A percentile compares a stretch with the other conserved stretches of the same genome.
Conservation (phyloP, 92 coral and sea anemone genomes). For the Phenganax marumi region DNA sequence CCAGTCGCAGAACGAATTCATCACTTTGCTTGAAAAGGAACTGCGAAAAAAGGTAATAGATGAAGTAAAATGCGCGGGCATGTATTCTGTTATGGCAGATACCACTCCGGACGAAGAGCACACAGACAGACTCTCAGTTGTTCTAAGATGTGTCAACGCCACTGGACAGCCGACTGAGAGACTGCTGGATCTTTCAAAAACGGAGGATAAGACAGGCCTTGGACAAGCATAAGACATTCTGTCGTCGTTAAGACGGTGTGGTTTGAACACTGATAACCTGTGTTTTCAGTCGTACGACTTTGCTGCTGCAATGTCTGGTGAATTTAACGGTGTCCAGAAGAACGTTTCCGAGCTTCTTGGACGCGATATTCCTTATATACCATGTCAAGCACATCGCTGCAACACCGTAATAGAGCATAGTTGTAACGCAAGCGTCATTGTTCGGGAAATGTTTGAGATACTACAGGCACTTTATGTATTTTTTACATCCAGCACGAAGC, state of each 20-base stretch:
- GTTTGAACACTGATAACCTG: constrained; percentile 18
- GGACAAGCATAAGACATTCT: constrained; percentile 30
- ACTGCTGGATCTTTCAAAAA: constrained; percentile 24
- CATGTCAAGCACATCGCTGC: constrained; percentile 32
- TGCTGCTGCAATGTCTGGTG: constrained; percentile 37
- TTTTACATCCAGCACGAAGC: constrained; percentile 34
- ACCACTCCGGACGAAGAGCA: constrained; percentile 30
- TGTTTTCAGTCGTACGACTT: constrained; percentile 34
- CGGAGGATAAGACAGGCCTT: constrained; percentile 31
- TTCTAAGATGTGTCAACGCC: constrained; percentile 27
- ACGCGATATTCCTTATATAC: constrained; percentile 30
- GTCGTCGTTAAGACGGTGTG: not conserved
- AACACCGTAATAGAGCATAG: constrained; percentile 30
- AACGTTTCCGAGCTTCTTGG: constrained; percentile 26
- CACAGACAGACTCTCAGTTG: constrained; percentile 29
- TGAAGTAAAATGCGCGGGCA: constrained; percentile 20
- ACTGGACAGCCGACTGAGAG: constrained; percentile 32
- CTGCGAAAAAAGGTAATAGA: constrained; percentile 26
- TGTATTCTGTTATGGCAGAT: constrained; percentile 30
- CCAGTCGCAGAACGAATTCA: constrained; percentile 30
- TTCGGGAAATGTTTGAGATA: constrained; percentile 28
- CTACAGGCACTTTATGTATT: constrained; percentile 40
- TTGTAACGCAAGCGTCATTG: constrained; percentile 22
- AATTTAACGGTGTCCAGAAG: constrained; percentile 32
- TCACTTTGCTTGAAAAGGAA: constrained; percentile 32